Percentiles rank a stretch among this genome's conserved stretches.
phyloP scores from a whole-genome alignment of 2,113 vertebrate species.

The Heterotilapia buettikoferi region DNA sequence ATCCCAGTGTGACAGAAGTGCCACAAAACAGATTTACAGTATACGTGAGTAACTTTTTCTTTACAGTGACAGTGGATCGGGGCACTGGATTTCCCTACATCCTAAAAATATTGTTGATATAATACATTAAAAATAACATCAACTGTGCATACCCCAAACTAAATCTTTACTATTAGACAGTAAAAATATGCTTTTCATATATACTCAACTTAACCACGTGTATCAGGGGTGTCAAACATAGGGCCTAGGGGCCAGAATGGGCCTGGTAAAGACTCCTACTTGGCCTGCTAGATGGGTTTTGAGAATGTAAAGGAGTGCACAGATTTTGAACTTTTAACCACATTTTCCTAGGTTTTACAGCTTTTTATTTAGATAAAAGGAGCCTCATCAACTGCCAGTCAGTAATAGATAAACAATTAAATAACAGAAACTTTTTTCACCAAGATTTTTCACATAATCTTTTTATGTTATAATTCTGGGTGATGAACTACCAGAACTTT shows the following conservation, averaged over 20 bases:
- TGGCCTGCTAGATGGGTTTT: rapidly evolving
- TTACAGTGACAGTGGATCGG: not conserved
- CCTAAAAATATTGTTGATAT: not conserved
- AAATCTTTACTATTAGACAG: not conserved
- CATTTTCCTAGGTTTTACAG: not conserved
- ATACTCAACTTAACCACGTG: not conserved
- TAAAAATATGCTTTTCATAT: not conserved
- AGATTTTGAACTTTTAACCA: not conserved
- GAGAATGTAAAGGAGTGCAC: not conserved
- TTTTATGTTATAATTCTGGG: not conserved
- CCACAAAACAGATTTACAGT: not conserved
- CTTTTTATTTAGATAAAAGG: not conserved
- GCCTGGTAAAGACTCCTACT: not conserved
- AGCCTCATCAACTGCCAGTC: not conserved
- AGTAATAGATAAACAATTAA: not conserved
- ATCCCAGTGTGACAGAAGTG: not conserved
- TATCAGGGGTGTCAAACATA: not conserved
- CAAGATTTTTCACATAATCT: not conserved
- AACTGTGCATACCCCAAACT: not conserved
- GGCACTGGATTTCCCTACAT: not conserved
- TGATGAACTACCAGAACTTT: not conserved
- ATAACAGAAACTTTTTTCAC: not conserved
- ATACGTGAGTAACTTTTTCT: not conserved
- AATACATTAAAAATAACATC: not conserved
- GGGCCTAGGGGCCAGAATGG: not conserved